These are phyloP conservation scores for Orientallactaga bullata DNA, from an alignment of 2,113 vertebrate genomes.

Conservation along the genomic window DNA sequence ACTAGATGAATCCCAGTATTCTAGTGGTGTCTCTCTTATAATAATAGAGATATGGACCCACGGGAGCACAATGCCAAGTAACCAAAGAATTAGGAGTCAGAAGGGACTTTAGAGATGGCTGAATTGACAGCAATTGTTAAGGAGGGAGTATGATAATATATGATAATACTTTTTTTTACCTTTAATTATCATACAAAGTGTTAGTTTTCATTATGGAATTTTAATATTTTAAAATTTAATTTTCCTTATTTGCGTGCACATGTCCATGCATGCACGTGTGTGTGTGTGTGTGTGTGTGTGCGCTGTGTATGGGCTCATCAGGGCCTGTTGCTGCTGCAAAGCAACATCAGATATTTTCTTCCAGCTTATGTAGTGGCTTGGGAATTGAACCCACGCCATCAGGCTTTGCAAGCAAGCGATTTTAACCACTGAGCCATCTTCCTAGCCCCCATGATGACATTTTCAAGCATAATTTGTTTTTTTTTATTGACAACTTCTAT, in stretches of 20 bases:
- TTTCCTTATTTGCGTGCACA: too few relatives aligned
- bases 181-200: neutral
- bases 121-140: neutral
- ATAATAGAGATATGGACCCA: neutral
- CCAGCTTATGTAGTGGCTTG: too few relatives aligned
- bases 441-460: neutral
- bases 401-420: too few relatives aligned
- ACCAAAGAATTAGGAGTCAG: neutral
- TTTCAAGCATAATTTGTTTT: neutral
- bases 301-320: too few relatives aligned
- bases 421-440: too few relatives aligned
- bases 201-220: neutral
- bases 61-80: neutral
- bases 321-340: too few relatives aligned
- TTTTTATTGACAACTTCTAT: too few relatives aligned
- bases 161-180: neutral
- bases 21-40: neutral
- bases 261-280: too few relatives aligned
- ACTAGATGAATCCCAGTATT: neutral
- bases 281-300: too few relatives aligned
- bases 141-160: neutral
- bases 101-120: neutral
- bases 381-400: too few relatives aligned
- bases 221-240: too few relatives aligned
- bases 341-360: too few relatives aligned